Evolutionary conservation across 2,113 vertebrate species (phyloP).

Genomic region (Oncorhynchus kisutch): DNA sequence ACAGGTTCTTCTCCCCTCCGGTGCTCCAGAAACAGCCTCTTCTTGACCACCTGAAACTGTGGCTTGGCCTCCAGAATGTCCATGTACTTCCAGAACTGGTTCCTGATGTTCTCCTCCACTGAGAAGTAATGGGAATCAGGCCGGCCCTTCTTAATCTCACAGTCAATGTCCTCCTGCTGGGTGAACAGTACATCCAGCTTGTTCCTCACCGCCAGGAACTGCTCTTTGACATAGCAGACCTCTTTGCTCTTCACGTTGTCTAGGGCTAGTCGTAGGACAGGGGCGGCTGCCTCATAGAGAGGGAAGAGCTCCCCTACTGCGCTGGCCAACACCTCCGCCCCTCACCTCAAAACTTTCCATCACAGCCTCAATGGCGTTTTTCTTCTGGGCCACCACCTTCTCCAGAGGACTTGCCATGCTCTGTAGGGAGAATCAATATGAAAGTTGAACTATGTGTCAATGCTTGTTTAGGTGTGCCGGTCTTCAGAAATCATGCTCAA

Average conservation of each 20-base stretch:
- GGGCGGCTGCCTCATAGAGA: too few relatives aligned
- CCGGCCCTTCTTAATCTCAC: slow-evolving; percentile 74
- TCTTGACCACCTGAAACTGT: too few relatives aligned
- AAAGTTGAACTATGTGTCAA: not conserved
- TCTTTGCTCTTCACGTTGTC: slow-evolving; percentile 77
- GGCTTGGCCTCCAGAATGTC: too few relatives aligned
- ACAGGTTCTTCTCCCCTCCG: too few relatives aligned
- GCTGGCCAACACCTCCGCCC: too few relatives aligned
- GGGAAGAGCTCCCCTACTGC: too few relatives aligned
- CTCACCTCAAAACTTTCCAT: slow-evolving; percentile 74
- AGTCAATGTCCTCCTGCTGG: slow-evolving; percentile 71
- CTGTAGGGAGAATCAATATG: slow-evolving; percentile 33
- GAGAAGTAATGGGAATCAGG: too few relatives aligned
- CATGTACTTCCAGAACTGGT: too few relatives aligned
- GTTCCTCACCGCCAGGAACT: slow-evolving; percentile 69
- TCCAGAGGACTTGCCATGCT: slow-evolving; percentile 68
- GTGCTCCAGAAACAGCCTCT: too few relatives aligned
- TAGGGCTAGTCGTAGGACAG: too few relatives aligned
- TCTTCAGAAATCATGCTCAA: not conserved
- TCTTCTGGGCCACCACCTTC: slow-evolving; percentile 78
- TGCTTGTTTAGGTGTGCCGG: not conserved
- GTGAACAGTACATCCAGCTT: slow-evolving; percentile 69
- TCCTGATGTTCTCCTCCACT: too few relatives aligned
- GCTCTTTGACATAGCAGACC: slow-evolving; percentile 76
- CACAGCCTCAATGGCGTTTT: slow-evolving; percentile 72